Evolutionary conservation across 2,888 invertebrate species (phyloP).

Genomic region (Cantharis rustica): DNA sequence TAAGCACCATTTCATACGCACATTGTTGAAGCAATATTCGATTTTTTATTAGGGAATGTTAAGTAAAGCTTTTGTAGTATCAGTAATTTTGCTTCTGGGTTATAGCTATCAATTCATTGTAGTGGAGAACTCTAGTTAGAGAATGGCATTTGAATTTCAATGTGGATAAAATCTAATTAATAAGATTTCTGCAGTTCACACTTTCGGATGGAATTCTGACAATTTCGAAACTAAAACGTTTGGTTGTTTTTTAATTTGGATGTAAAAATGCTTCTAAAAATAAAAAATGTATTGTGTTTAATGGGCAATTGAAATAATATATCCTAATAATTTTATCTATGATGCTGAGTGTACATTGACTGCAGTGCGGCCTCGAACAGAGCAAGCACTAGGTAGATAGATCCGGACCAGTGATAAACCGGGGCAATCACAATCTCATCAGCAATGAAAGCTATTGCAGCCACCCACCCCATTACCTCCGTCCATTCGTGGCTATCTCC

Average conservation of each 20-base stretch:
- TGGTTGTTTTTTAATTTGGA: neutral
- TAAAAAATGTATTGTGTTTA: neutral
- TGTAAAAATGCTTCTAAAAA: neutral
- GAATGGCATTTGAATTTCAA: neutral
- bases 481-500: slow-evolving; percentile 26
- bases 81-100: neutral
- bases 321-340: slow-evolving; percentile 2
- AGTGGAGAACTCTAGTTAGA: too few species aligned
- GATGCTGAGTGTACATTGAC: slow-evolving; percentile 36
- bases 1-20: neutral
- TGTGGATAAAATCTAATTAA: neutral
- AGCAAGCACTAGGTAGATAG: slow-evolving; percentile 37
- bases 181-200: neutral
- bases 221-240: neutral
- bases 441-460: slow-evolving; percentile 52
- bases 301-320: neutral
- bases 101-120: neutral
- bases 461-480: slow-evolving; percentile 46
- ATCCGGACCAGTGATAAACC: slow-evolving; percentile 51
- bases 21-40: neutral
- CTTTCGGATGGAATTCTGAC: neutral
- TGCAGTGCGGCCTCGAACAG: slow-evolving; percentile 44
- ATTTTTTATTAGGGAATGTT: neutral
- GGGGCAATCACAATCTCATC: slow-evolving; percentile 54
- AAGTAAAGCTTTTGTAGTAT: neutral